Evolutionary conservation across 1,140 invertebrate genomes (phyloP), one percentile per base, ranked within the genome.

Genomic region (Latrodectus geometricus): DNA sequence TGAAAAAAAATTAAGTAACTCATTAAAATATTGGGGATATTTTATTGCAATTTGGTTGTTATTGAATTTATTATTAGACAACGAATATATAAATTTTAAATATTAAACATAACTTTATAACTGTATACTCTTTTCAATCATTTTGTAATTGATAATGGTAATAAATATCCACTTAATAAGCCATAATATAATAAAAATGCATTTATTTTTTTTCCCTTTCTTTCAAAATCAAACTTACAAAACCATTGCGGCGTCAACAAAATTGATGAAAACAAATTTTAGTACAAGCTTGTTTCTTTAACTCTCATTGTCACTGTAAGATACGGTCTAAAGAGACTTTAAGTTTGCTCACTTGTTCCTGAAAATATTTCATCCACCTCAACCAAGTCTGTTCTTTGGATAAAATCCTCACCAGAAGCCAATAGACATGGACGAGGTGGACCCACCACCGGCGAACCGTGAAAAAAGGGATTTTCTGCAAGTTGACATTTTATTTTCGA

Each of bases 401-500:
- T 72, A 81, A 74, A 65, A 70, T 83, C 70, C 52, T 73, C 74
- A 49, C 49, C 9, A 52, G 52, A 65, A 50, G 21, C 80, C 52
- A 83, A 65, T 83, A 74, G 80, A 73, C 80, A 83, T 61, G 54
- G 54, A 11, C 54, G 54, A 61, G 48, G 70, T 20, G 20, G 54
- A 35, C 35, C 56, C 50, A 54, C 21, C 70, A 70, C 50, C 52
- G 20, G 7, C 52, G 70, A 83, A 83, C 70, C 80, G 8, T 74
- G 80, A 83, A 83, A 74, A 68, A 83, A 83, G 70, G 61, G 80
- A 83, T 83, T 83, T 83, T 83, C 80, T 68, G 54, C 70, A 54
- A 48, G 70, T 83, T 83, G 80, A 83, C 80, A 83, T 83, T 83
- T 83, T 83, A 83, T 83, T 83, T 74, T 74, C 70, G 21, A 74